Evolutionary conservation across 2,113 vertebrate genomes (phyloP).

Genomic region (Pandion haliaetus): DNA sequence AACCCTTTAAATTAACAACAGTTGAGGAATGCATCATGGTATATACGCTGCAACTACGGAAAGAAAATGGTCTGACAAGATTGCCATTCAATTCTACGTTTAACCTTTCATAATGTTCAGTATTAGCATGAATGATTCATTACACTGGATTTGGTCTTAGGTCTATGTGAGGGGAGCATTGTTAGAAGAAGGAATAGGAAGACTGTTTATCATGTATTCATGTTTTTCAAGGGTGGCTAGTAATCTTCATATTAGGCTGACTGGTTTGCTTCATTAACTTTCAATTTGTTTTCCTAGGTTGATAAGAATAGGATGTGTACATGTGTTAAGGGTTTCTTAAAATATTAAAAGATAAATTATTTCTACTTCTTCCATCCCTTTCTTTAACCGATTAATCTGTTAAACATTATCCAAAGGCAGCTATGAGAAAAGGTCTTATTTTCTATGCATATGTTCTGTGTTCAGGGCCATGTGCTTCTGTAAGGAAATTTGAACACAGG

Average conservation of each 20-base stretch:
- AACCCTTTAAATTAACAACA: conserved; percentile 39
- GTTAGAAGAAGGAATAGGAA: background rate
- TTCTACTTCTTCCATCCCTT: background rate
- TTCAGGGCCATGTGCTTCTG: background rate
- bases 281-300: background rate
- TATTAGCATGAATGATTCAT: background rate
- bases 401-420: background rate
- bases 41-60: background rate
- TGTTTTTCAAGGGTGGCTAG: background rate
- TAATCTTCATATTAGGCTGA: background rate
- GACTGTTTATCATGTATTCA: background rate
- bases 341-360: background rate
- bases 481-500: background rate
- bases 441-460: background rate
- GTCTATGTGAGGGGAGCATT: background rate
- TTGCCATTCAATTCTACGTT: background rate
- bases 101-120: background rate
- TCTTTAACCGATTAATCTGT: background rate
- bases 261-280: background rate
- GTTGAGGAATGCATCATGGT: background rate
- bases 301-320: background rate
- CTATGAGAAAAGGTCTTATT: background rate
- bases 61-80: background rate
- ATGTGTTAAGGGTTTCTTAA: background rate
- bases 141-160: background rate